Base-by-base conservation (phyloP, 2,888 invertebrate species). In the Hesperia comma region DNA sequence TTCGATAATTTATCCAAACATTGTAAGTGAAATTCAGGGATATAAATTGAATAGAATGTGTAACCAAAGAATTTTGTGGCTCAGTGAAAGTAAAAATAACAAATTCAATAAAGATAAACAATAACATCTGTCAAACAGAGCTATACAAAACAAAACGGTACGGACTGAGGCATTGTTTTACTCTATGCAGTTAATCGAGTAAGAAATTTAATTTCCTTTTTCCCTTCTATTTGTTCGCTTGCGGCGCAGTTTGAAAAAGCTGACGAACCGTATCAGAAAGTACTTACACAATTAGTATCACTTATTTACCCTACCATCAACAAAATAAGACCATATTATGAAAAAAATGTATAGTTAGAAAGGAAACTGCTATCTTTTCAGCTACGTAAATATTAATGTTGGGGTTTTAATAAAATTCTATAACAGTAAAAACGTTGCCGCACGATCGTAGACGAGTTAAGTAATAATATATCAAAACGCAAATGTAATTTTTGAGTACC, bases 401-500 rank as follows among this genome's bases (percentile, higher is more conserved):
- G n/a, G n/a, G n/a, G n/a, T n/a, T n/a, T n/a, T n/a, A n/a, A n/a
- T n/a, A n/a, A n/a, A n/a, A n/a, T n/a, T n/a, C n/a, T n/a, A n/a
- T n/a, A n/a, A n/a, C 26, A 26, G 3, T 2, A 26, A 26, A 26
- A 26, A 26, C 5, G 5, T 26, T 26, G 26, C 26, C 26, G n/a
- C n/a, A n/a, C n/a, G n/a, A n/a, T n/a, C n/a, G 5, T 26, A 26
- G 5, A 4, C 26, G 26, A 26, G 26, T 26, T 26, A 26, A 26
- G 5, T 5, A 5, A 26, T n/a, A n/a, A n/a, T n/a, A n/a, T 37
- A 37, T 10, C 37, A 10, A 49, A 10, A 49, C 10, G 4, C n/a
- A 54, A 46, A 54, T n/a, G n/a, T n/a, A n/a, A n/a, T n/a, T 21
- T 46, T 61, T 67, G 61, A 61, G 61, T 6, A 37, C 46, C 54